phyloP scores from a whole-genome alignment of 2,888 invertebrate genomes.

The Platycheirus albimanus region DNA sequence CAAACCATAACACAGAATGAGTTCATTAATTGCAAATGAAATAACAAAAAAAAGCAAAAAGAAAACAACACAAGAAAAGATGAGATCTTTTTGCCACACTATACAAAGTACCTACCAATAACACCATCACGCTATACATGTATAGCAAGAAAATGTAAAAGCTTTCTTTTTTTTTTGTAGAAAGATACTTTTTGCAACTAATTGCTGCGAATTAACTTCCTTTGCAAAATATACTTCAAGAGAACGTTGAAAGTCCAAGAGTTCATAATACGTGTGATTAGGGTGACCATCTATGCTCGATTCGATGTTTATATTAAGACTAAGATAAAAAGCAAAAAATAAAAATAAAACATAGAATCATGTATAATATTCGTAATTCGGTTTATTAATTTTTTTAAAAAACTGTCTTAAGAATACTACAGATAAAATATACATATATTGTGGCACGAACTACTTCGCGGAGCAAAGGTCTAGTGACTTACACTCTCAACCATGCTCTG shows the following conservation, averaged over 20 bases:
- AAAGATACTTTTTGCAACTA: conserved; percentile 62
- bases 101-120: conserved; percentile 3
- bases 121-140: too few species aligned
- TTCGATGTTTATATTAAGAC: too few species aligned
- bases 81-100: conserved; percentile 10
- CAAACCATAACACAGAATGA: conserved; percentile 67
- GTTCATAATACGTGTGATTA: conserved; percentile 43
- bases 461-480: too few species aligned
- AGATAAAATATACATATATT: too few species aligned
- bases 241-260: conserved; percentile 51
- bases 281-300: conserved; percentile 3
- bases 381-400: too few species aligned
- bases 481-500: too few species aligned
- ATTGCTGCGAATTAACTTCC: conserved; percentile 71
- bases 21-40: conserved; percentile 72
- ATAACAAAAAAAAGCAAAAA: conserved; percentile 37
- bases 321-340: too few species aligned
- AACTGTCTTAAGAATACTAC: too few species aligned
- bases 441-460: too few species aligned
- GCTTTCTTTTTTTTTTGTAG: conserved; percentile 47
- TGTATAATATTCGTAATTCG: too few species aligned
- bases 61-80: conserved; percentile 27
- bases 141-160: conserved; percentile 34
- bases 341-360: too few species aligned
- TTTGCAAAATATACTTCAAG: conserved; percentile 45